phyloP scores from a whole-genome alignment of 1,140 invertebrate genomes.

The Pteromalus puparum region DNA sequence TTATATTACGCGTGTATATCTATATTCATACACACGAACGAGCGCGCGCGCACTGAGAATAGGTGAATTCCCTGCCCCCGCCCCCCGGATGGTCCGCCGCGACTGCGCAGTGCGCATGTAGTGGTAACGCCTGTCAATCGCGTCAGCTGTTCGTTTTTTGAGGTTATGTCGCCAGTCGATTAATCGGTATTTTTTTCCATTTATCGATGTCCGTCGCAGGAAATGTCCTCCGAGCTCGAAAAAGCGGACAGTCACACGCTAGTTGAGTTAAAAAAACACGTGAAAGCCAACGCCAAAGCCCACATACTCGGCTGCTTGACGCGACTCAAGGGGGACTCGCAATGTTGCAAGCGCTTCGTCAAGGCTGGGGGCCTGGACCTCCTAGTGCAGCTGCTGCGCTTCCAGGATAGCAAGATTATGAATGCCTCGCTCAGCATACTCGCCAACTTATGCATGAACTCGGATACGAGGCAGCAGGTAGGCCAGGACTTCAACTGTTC shows the following conservation, averaged over 20 bases:
- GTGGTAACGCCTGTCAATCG: constrained; percentile 46
- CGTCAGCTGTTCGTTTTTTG: constrained; percentile 52
- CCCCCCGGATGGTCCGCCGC: not conserved
- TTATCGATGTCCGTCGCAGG: constrained; percentile 47
- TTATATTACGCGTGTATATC: not conserved
- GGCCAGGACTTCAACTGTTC: not conserved
- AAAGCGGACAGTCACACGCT: constrained; percentile 55
- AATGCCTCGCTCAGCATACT: constrained; percentile 66
- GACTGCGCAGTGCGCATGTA: constrained; percentile 10
- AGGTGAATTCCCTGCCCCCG: too few species aligned
- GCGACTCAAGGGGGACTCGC: constrained; percentile 62
- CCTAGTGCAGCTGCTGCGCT: constrained; percentile 54
- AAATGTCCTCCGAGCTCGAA: constrained; percentile 59
- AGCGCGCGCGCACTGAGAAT: not conserved
- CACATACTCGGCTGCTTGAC: constrained; percentile 60
- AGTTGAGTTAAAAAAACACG: constrained; percentile 58
- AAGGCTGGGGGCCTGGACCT: constrained; percentile 57
- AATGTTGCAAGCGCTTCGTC: constrained; percentile 60
- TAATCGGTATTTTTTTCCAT: constrained; percentile 51
- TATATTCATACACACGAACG: not conserved
- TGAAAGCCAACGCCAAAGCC: constrained; percentile 56
- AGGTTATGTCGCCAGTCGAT: constrained; percentile 59
- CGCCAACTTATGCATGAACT: constrained; percentile 63
- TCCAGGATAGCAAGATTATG: constrained; percentile 60
- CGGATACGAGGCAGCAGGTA: constrained; percentile 64